phyloP scores from a whole-genome alignment of 2,797 vertebrate species.

The Denticeps clupeoides region DNA sequence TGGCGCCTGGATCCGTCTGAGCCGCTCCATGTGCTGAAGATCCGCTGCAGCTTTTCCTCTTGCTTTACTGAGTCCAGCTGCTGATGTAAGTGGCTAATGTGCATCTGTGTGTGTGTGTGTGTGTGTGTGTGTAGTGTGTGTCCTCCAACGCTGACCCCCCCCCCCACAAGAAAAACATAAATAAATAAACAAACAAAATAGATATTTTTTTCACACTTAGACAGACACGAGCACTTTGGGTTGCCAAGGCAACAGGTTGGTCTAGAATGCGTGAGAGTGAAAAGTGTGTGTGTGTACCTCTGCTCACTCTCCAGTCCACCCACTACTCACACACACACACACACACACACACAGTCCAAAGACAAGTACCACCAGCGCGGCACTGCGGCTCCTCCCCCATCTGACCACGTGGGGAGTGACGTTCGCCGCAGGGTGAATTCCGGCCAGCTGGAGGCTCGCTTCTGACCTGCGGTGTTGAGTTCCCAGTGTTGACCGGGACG shows the following conservation, averaged over 20 bases:
- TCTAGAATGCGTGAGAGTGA: conserved; percentile 54
- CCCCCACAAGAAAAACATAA: conserved; percentile 24
- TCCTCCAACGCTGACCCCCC: neutral
- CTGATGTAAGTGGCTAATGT: neutral
- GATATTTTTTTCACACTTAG: conserved; percentile 44
- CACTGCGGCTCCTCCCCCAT: conserved; percentile 6
- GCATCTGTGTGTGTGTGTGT: neutral
- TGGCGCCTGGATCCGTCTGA: no score
- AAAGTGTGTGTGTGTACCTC: conserved; percentile 10
- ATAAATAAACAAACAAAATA: conserved; percentile 32
- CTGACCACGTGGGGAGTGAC: neutral
- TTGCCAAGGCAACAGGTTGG: conserved; percentile 70
- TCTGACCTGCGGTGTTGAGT: no score
- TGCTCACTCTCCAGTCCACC: no score
- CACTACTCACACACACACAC: neutral
- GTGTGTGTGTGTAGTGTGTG: neutral
- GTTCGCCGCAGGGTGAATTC: neutral
- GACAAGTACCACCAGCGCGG: conserved; percentile 3
- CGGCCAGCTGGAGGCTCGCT: no score
- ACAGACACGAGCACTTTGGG: conserved; percentile 48
- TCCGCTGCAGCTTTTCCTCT: no score
- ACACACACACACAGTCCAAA: conserved; percentile 8
- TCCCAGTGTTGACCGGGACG: no score
- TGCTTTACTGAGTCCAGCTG: no score
- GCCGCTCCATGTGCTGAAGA: no score